phyloP scores from a whole-genome alignment of 2,888 invertebrate genomes.

The Branchinecta sandiegonensis region DNA sequence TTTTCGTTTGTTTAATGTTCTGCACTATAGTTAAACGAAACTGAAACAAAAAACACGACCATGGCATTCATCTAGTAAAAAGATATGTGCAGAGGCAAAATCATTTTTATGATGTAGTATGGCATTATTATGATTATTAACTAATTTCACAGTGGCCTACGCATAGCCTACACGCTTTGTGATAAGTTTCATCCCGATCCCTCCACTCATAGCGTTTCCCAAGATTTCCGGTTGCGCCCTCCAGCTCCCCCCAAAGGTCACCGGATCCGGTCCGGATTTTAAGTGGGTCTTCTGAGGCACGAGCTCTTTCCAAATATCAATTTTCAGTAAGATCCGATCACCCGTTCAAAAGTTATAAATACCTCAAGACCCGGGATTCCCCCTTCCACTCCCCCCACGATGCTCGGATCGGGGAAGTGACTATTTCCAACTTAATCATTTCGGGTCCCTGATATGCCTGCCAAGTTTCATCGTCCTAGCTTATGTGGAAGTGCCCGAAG shows the following conservation, averaged over 20 bases:
- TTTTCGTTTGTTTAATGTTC: no score
- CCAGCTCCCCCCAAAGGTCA: not conserved
- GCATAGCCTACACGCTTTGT: no score
- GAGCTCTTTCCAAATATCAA: not conserved
- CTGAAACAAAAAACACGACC: not conserved
- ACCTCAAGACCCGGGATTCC: no score
- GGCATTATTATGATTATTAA: not conserved
- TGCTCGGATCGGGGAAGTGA: no score
- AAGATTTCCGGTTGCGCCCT: not conserved
- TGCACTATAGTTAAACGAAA: constrained; percentile 16
- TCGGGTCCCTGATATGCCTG: no score
- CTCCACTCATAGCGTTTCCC: not conserved
- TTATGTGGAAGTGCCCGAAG: no score
- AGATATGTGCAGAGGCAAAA: constrained; percentile 18
- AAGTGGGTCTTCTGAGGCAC: not conserved
- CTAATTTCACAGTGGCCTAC: not conserved
- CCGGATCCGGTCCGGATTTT: not conserved
- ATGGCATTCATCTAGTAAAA: constrained; percentile 9
- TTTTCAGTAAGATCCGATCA: not conserved
- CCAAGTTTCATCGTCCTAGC: no score
- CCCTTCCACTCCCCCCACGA: no score
- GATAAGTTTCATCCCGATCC: not conserved
- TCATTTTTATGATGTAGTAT: not conserved
- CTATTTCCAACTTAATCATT: no score
- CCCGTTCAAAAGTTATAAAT: no score